Evolutionary conservation across 2,797 vertebrate genomes (phyloP).

Genomic region (Pagetopsis macropterus): DNA sequence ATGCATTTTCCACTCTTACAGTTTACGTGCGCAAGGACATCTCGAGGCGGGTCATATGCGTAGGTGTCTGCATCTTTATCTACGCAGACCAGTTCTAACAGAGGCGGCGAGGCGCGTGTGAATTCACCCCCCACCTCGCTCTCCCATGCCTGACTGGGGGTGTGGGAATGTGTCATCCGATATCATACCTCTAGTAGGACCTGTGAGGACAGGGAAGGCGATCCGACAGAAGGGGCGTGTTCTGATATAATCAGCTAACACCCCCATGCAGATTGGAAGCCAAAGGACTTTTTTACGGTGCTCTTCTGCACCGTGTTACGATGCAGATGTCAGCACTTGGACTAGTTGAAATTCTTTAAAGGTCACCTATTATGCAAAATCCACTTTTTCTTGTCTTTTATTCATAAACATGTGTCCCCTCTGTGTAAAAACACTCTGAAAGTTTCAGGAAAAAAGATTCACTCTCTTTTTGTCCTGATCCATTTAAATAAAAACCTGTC

Average conservation of each 20-base stretch:
- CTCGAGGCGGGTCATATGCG: conserved; percentile 34
- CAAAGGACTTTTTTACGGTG: conserved; percentile 28
- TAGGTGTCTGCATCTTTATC: conserved; percentile 53
- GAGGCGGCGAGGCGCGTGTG: conserved; percentile 54
- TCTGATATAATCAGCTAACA: conserved; percentile 35
- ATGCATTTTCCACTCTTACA: conserved; percentile 23
- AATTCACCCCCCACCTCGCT: conserved; percentile 32
- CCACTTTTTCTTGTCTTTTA: no score
- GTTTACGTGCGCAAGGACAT: conserved; percentile 31
- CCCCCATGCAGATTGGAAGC: conserved; percentile 19
- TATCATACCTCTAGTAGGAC: conserved; percentile 61
- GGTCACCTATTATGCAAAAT: no score
- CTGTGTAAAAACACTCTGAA: no score
- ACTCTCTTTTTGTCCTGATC: no score
- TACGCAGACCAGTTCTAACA: conserved; percentile 52
- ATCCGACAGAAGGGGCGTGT: conserved; percentile 12
- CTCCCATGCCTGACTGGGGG: conserved; percentile 60
- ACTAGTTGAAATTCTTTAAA: conserved; percentile 64
- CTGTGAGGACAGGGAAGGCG: conserved; percentile 63
- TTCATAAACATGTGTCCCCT: no score
- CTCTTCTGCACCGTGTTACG: neutral
- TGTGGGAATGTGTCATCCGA: conserved; percentile 76
- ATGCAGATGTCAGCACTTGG: conserved; percentile 42
- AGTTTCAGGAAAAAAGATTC: no score
- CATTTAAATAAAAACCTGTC: no score